Percentiles rank a stretch among this genome's conserved stretches.
phyloP scores from a whole-genome alignment of 2,113 vertebrate species.

The Mus spicilegus region DNA sequence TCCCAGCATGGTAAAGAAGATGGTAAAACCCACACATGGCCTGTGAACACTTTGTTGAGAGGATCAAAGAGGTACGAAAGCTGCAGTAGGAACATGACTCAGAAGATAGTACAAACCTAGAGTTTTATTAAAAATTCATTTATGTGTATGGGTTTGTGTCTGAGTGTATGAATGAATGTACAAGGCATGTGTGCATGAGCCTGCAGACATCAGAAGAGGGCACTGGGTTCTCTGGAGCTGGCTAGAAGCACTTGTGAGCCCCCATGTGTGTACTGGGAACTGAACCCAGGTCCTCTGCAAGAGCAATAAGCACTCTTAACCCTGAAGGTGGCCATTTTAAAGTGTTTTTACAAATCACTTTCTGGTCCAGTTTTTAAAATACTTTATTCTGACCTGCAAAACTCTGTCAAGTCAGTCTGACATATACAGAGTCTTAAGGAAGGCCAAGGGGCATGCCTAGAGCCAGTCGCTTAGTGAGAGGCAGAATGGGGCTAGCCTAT shows the following conservation, averaged over 20 bases:
- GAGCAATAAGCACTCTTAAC: background rate
- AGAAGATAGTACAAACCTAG: background rate
- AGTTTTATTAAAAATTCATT: background rate
- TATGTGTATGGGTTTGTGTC: background rate
- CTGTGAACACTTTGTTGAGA: background rate
- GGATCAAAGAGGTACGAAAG: background rate
- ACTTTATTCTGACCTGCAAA: background rate
- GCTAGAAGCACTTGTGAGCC: too few species aligned
- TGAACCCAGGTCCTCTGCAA: background rate
- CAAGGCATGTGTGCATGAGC: too few species aligned
- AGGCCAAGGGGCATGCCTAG: background rate
- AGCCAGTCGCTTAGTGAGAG: background rate
- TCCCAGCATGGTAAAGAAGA: background rate
- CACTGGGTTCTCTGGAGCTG: background rate
- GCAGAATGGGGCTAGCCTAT: background rate
- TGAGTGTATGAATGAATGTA: background rate
- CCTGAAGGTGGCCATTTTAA: background rate
- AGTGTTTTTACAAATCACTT: constrained; percentile 13
- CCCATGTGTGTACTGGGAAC: background rate
- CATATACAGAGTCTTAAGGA: background rate
- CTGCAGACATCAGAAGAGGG: background rate
- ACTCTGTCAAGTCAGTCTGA: constrained; percentile 14
- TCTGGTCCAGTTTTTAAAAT: background rate
- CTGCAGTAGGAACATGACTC: background rate
- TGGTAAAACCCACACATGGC: background rate